phyloP scores from a whole-genome alignment of 1,140 invertebrate species.

The Chionoecetes opilio region DNA sequence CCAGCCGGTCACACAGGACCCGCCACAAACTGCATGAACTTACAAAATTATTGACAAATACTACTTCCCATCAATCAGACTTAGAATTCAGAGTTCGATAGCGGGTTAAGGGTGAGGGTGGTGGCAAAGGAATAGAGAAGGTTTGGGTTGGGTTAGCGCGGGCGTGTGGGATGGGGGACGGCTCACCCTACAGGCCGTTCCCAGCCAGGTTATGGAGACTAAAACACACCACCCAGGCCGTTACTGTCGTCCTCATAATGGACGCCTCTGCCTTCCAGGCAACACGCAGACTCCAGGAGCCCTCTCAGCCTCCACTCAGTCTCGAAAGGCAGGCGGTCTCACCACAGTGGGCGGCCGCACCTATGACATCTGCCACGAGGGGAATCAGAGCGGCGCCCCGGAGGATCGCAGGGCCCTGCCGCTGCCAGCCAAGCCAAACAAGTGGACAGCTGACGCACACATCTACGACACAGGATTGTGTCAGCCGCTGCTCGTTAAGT shows the following conservation, averaged over 20 bases:
- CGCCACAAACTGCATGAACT: neutral
- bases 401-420: neutral
- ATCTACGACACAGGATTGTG: neutral
- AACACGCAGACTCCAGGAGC: conserved; percentile 23
- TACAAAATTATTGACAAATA: neutral
- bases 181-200: conserved; percentile 5
- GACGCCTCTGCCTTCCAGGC: conserved; percentile 46
- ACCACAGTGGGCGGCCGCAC: neutral
- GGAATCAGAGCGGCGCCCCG: neutral
- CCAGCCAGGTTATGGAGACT: conserved; percentile 50
- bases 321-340: neutral
- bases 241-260: conserved; percentile 66
- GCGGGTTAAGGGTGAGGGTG: neutral
- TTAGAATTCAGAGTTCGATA: neutral
- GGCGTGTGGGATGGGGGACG: neutral
- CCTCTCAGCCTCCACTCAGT: neutral
- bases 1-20: neutral
- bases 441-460: neutral
- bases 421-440: neutral
- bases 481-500: neutral
- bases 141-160: neutral
- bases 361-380: neutral
- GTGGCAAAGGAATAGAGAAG: neutral
- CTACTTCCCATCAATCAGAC: neutral
- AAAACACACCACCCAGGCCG: conserved; percentile 44